phyloP scores from a whole-genome alignment of 2,113 vertebrate genomes.

The Anas platyrhynchos region DNA sequence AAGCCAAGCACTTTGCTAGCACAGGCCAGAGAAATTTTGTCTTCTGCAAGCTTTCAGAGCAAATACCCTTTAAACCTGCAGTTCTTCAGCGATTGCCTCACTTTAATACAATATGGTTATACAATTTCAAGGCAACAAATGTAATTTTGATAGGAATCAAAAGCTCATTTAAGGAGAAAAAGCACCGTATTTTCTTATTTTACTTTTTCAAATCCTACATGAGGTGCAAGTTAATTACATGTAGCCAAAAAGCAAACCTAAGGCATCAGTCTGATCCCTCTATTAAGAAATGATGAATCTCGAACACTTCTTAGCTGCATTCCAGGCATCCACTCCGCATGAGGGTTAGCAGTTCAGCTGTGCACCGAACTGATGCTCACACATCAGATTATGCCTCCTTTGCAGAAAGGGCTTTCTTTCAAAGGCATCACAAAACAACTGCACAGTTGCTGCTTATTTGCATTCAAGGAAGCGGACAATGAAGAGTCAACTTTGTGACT shows the following conservation, averaged over 20 bases:
- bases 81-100: background rate
- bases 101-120: background rate
- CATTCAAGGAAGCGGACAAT: background rate
- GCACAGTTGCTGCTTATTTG: background rate
- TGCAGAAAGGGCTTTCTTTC: background rate
- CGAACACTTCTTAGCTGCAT: background rate
- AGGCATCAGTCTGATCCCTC: background rate
- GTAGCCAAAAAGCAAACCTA: background rate
- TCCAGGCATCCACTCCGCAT: background rate
- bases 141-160: slow-evolving; percentile 32
- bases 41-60: background rate
- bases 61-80: background rate
- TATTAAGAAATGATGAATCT: background rate
- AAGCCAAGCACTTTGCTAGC: background rate
- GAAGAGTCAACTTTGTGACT: background rate
- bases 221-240: background rate
- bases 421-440: background rate
- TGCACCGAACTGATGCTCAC: background rate
- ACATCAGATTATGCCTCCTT: background rate
- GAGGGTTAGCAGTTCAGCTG: background rate
- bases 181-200: background rate
- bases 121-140: background rate
- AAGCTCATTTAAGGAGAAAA: background rate
- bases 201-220: background rate
- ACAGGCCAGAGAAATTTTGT: background rate